phyloP scores from a whole-genome alignment of 1,140 invertebrate species.

The Dysdera silvatica region DNA sequence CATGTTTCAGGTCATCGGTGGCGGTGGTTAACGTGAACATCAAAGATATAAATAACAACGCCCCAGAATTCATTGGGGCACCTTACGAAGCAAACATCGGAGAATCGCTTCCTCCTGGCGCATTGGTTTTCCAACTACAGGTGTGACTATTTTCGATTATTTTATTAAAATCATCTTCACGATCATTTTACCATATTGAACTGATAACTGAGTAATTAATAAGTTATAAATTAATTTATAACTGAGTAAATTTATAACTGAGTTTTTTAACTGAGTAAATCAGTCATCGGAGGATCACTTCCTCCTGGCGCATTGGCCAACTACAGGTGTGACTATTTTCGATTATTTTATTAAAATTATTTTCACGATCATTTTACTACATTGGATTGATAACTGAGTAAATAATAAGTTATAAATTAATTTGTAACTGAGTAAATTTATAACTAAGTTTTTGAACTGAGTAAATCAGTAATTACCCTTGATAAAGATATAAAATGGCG shows the following conservation, averaged over 20 bases:
- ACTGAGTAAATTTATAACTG: too few relatives aligned
- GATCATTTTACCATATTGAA: neutral
- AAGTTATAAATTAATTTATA: too few relatives aligned
- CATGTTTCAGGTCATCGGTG: slow-evolving; percentile 31
- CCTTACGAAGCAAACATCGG: slow-evolving; percentile 37
- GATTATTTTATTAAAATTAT: slow-evolving; percentile 11
- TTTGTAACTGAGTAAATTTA: too few relatives aligned
- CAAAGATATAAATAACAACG: slow-evolving; percentile 46
- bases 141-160: slow-evolving; percentile 23
- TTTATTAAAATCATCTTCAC: neutral
- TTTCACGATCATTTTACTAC: neutral
- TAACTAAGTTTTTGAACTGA: too few relatives aligned
- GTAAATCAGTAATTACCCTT: slow-evolving; percentile 37
- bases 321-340: slow-evolving; percentile 28
- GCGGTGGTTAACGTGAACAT: slow-evolving; percentile 39
- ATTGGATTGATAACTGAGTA: too few relatives aligned
- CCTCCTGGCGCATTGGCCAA: slow-evolving; percentile 37
- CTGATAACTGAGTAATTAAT: too few relatives aligned
- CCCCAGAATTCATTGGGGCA: slow-evolving; percentile 36
- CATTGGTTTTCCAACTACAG: slow-evolving; percentile 35
- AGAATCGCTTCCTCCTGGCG: slow-evolving; percentile 37
- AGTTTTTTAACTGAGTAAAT: too few relatives aligned
- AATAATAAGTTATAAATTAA: too few relatives aligned
- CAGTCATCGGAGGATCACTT: slow-evolving; percentile 37
- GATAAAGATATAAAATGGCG: too few relatives aligned